Percentiles rank a stretch among this genome's conserved stretches.
Evolutionary conservation across 2,888 invertebrate genomes (phyloP).

Genomic region (Teleiodes luculella): DNA sequence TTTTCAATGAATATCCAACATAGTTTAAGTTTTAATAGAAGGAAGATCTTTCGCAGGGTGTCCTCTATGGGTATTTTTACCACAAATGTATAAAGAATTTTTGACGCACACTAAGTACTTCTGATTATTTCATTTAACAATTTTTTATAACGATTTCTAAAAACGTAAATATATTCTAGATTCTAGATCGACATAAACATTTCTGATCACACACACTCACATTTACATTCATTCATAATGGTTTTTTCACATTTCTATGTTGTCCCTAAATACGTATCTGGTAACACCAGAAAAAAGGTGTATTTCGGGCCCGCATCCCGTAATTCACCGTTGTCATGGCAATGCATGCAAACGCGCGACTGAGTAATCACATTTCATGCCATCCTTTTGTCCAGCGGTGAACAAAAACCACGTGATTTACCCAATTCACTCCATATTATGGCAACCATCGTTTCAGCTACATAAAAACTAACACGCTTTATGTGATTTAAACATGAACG

Average conservation of each 20-base stretch:
- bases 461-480: neutral
- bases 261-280: neutral
- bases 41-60: too few species aligned
- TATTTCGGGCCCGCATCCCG: conserved; percentile 31
- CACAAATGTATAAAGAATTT: too few species aligned
- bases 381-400: conserved; percentile 57
- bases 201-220: too few species aligned
- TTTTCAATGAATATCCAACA: too few species aligned
- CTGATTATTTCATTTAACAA: too few species aligned
- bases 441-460: conserved; percentile 29
- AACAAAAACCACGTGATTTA: conserved; percentile 62
- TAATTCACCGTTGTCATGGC: conserved; percentile 63
- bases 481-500: neutral
- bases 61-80: too few species aligned
- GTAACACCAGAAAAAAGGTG: conserved; percentile 52
- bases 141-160: too few species aligned
- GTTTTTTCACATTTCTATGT: neutral
- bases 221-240: too few species aligned
- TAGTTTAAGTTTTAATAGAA: too few species aligned
- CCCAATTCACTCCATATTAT: conserved; percentile 31
- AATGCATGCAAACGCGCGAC: conserved; percentile 55
- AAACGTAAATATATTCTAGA: too few species aligned
- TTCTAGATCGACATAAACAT: too few species aligned
- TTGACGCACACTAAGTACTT: too few species aligned
- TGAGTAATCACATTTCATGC: conserved; percentile 70